These are phyloP conservation scores for Liodrosophila aerea DNA, from an alignment of 2,888 invertebrate genomes.

Conservation along the genomic window DNA sequence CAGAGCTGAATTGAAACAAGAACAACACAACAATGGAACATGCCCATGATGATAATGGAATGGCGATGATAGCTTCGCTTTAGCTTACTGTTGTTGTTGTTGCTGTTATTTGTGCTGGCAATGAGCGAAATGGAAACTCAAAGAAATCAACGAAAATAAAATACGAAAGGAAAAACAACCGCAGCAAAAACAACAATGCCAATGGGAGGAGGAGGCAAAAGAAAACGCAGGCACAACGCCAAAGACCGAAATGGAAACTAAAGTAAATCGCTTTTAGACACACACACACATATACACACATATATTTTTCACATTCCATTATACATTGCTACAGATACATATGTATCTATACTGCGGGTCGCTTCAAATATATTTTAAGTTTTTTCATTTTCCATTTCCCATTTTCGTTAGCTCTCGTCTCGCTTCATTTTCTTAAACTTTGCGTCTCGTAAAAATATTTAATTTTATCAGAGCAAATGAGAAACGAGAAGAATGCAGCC, in stretches of 20 bases:
- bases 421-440: conserved; percentile 14
- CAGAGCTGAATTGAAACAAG: conserved; percentile 18
- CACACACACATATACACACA: conserved; percentile 26
- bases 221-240: conserved; percentile 35
- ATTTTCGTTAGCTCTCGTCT: conserved; percentile 10
- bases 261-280: conserved; percentile 60
- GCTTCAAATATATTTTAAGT: conserved; percentile 62
- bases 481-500: conserved; percentile 15
- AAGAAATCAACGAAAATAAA: conserved; percentile 64
- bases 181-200: conserved; percentile 8
- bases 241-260: conserved; percentile 58
- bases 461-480: conserved; percentile 61
- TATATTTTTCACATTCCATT: conserved; percentile 25
- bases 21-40: conserved; percentile 45
- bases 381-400: conserved; percentile 41
- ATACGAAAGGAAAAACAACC: conserved; percentile 36
- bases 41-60: conserved; percentile 64
- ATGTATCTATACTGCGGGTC: conserved; percentile 24
- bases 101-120: conserved; percentile 27
- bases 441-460: conserved; percentile 56
- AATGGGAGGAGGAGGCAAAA: conserved; percentile 5
- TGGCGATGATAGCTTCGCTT: conserved; percentile 53
- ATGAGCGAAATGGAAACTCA: conserved; percentile 57
- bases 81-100: conserved; percentile 14
- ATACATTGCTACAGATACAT: neutral